Conservation (phyloP, 2,888 invertebrate genomes). For the Hydrotaea diabolus region DNA sequence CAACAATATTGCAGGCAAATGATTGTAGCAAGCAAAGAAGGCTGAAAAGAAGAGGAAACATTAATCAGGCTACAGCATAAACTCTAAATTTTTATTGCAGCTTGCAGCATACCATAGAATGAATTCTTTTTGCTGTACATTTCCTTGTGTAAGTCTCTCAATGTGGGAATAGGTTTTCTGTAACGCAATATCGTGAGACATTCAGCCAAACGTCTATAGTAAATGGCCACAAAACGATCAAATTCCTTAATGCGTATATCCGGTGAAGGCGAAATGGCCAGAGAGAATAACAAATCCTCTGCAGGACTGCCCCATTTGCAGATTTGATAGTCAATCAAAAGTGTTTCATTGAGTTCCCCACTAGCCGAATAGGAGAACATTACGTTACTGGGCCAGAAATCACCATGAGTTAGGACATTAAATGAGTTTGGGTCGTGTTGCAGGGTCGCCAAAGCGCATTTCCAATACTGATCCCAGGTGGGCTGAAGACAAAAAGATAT, state of each 20-base stretch:
- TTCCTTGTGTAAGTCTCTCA: slow-evolving; percentile 74
- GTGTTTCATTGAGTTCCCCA: slow-evolving; percentile 71
- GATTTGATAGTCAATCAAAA: slow-evolving; percentile 76
- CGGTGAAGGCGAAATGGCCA: slow-evolving; percentile 72
- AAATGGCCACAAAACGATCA: slow-evolving; percentile 75
- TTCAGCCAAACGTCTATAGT: slow-evolving; percentile 74
- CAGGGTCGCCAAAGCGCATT: slow-evolving; percentile 56
- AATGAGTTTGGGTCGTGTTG: slow-evolving; percentile 70
- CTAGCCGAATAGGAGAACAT: slow-evolving; percentile 74
- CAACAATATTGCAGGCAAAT: slow-evolving; percentile 69
- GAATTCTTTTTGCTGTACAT: slow-evolving; percentile 71
- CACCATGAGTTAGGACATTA: slow-evolving; percentile 76
- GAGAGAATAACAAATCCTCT: slow-evolving; percentile 75
- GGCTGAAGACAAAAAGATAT: slow-evolving; percentile 67
- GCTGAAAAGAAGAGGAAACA: slow-evolving; percentile 5
- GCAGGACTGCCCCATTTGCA: slow-evolving; percentile 77
- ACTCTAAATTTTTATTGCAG: background rate
- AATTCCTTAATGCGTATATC: slow-evolving; percentile 74
- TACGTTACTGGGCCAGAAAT: slow-evolving; percentile 78
- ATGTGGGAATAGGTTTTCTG: slow-evolving; percentile 72
- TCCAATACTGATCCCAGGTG: slow-evolving; percentile 70
- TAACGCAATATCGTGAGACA: slow-evolving; percentile 74
- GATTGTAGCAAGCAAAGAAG: slow-evolving; percentile 62
- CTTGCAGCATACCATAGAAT: slow-evolving; percentile 70
- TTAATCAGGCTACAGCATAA: too few species aligned